A percentile compares a stretch with the other conserved stretches of the same genome.
phyloP scores from a whole-genome alignment of 2,888 invertebrate genomes.

The Galerucella nymphaeae region DNA sequence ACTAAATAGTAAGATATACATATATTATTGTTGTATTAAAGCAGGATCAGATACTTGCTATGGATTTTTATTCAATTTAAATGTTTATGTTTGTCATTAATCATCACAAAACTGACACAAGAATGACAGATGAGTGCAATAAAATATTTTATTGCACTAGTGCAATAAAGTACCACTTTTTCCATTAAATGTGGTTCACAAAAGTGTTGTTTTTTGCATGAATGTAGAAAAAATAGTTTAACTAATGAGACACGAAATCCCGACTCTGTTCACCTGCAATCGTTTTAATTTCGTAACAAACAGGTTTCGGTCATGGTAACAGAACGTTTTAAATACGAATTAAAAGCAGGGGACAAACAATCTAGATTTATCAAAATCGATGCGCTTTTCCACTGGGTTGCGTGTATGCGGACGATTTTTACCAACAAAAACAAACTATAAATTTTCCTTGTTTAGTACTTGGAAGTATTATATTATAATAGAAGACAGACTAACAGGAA shows the following conservation, averaged over 20 bases:
- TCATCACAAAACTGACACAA: too few species aligned
- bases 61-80: too few species aligned
- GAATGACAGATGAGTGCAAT: too few species aligned
- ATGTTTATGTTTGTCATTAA: too few species aligned
- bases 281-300: background rate
- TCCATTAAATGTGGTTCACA: too few species aligned
- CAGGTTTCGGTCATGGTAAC: background rate
- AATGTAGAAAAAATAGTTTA: background rate
- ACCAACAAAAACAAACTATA: slow-evolving; percentile 14
- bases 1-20: too few species aligned
- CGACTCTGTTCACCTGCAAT: slow-evolving; percentile 2
- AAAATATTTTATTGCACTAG: too few species aligned
- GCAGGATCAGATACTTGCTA: too few species aligned
- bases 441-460: slow-evolving; percentile 12
- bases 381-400: slow-evolving; percentile 10
- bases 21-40: too few species aligned
- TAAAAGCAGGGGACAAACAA: slow-evolving; percentile 2
- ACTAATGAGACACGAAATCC: background rate
- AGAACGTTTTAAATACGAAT: slow-evolving; percentile 6
- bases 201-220: too few species aligned
- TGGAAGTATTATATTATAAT: slow-evolving; percentile 4
- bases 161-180: too few species aligned
- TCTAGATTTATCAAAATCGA: slow-evolving; percentile 18
- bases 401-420: slow-evolving; percentile 3
- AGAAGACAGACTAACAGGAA: slow-evolving; percentile 18